A percentile compares a stretch with the other conserved stretches of the same genome.
Evolutionary conservation across 2,888 invertebrate genomes (phyloP).

Genomic region (Apamea crenata): DNA sequence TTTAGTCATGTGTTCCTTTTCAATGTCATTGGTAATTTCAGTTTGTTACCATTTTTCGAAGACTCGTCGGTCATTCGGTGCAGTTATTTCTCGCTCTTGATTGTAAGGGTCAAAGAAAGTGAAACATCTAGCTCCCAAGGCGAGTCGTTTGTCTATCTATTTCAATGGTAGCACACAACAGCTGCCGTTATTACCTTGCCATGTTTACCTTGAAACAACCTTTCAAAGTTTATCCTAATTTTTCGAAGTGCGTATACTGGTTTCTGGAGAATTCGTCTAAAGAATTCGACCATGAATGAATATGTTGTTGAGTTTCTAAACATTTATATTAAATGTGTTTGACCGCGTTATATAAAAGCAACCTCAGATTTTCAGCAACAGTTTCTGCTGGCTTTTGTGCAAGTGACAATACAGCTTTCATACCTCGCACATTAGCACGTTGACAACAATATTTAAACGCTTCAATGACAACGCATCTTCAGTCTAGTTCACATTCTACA

Average conservation of each 20-base stretch:
- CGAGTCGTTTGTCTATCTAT: conserved; percentile 57
- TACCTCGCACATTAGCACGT: conserved; percentile 70
- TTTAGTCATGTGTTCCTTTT: conserved; percentile 61
- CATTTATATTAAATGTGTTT: background rate
- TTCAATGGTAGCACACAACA: conserved; percentile 61
- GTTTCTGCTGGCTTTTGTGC: conserved; percentile 19
- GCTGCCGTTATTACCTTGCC: conserved; percentile 65
- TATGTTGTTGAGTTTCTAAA: conserved; percentile 12
- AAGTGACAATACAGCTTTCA: conserved; percentile 67
- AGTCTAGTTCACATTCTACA: conserved; percentile 74
- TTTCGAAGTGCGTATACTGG: conserved; percentile 25
- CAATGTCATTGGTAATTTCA: conserved; percentile 66
- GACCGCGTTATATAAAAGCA: conserved; percentile 9
- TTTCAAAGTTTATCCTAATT: conserved; percentile 57
- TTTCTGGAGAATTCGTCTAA: conserved; percentile 36
- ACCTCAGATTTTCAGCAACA: conserved; percentile 11
- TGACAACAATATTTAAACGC: conserved; percentile 72
- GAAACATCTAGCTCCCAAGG: conserved; percentile 62
- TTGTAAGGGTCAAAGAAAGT: conserved; percentile 66
- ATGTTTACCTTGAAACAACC: conserved; percentile 74
- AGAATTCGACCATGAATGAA: conserved; percentile 39
- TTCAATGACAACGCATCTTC: conserved; percentile 61
- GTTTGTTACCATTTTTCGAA: conserved; percentile 36
- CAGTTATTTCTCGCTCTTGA: conserved; percentile 34
- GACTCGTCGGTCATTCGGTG: conserved; percentile 30